Evolutionary conservation across 2,113 vertebrate species (phyloP).

Genomic region (Oreochromis aureus): DNA sequence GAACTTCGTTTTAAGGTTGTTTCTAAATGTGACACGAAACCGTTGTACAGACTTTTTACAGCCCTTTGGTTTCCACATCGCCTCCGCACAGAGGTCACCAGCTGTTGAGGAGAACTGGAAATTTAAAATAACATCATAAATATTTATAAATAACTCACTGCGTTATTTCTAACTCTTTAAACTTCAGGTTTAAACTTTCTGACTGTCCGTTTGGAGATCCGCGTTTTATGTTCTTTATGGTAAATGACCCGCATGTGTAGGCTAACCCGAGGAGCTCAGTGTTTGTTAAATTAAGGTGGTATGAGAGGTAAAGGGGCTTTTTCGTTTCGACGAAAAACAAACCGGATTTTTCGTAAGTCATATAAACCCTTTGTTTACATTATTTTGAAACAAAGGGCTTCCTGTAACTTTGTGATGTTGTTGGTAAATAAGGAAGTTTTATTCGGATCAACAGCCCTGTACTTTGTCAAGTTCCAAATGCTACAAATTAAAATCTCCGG

Average conservation of each 20-base stretch:
- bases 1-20: not conserved
- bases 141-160: not conserved
- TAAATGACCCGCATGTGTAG: not conserved
- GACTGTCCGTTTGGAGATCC: not conserved
- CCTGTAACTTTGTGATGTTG: not conserved
- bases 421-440: not conserved
- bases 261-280: fast-evolving
- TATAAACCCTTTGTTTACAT: not conserved
- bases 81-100: not conserved
- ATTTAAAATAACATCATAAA: not conserved
- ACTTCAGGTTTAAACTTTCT: not conserved
- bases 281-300: not conserved
- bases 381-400: not conserved
- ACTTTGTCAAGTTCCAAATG: not conserved
- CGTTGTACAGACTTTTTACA: fast-evolving
- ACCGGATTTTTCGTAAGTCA: not conserved
- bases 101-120: not conserved
- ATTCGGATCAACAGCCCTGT: not conserved
- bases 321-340: not conserved
- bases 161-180: not conserved
- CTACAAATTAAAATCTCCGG: not conserved
- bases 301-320: not conserved
- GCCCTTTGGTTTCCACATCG: fast-evolving
- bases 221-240: not conserved
- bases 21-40: not conserved